phyloP scores from a whole-genome alignment of 2,888 invertebrate species.

The Acronicta psi region DNA sequence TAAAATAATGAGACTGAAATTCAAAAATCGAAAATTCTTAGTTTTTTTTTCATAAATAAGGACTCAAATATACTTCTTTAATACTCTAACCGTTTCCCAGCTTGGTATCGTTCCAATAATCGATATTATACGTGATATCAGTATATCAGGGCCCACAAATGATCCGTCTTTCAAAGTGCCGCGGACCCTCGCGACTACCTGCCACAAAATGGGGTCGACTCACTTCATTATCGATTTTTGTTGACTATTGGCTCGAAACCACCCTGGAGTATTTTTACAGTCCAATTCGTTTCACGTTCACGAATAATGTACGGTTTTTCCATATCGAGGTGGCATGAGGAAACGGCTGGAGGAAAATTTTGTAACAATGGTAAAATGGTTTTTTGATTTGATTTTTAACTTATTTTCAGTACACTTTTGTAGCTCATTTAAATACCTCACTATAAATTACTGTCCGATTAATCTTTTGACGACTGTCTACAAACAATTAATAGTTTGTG shows the following conservation, averaged over 20 bases:
- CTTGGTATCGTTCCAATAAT: conserved; percentile 24
- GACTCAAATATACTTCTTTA: not conserved
- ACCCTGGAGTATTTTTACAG: conserved; percentile 43
- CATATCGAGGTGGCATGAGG: not conserved
- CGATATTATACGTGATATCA: conserved; percentile 26
- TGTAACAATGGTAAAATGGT: conserved; percentile 1
- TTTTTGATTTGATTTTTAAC: not conserved
- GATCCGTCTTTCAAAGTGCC: conserved; percentile 34
- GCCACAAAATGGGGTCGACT: conserved; percentile 42
- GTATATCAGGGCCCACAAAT: conserved; percentile 26
- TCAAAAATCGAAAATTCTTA: too few species aligned
- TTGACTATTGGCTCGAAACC: conserved; percentile 42
- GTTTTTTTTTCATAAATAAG: not conserved
- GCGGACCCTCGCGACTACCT: conserved; percentile 42
- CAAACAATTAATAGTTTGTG: too few species aligned
- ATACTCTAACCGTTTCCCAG: conserved; percentile 33
- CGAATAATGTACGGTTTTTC: conserved; percentile 25
- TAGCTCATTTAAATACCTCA: too few species aligned
- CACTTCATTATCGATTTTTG: conserved; percentile 48
- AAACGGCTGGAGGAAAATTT: not conserved
- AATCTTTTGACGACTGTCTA: too few species aligned
- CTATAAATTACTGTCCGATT: too few species aligned
- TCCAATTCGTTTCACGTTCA: conserved; percentile 37
- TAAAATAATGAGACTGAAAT: too few species aligned
- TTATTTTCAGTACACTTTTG: too few species aligned